Percentiles rank a stretch among this genome's conserved stretches.
phyloP scores from a whole-genome alignment of 2,113 vertebrate species.

The Panthera uncia region DNA sequence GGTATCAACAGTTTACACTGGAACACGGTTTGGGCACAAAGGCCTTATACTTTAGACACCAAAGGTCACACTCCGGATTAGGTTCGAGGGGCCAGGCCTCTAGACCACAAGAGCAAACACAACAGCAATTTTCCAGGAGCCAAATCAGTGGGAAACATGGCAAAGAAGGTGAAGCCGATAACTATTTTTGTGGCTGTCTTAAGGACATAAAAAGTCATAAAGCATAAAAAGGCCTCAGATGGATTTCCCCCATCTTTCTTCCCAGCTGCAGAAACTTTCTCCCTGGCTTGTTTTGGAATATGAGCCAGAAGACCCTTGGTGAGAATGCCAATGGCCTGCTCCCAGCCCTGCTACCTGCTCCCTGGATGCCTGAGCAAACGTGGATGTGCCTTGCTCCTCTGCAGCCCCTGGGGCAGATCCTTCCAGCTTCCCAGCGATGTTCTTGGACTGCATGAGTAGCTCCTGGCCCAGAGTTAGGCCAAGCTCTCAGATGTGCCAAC shows the following conservation, averaged over 20 bases:
- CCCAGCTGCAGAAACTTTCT: constrained; percentile 41
- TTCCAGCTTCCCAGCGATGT: constrained; percentile 43
- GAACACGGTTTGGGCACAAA: background rate
- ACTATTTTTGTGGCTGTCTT: constrained; percentile 61
- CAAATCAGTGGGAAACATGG: constrained; percentile 71
- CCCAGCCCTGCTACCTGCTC: constrained; percentile 12
- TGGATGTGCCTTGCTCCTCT: background rate
- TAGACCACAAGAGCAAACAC: constrained; percentile 64
- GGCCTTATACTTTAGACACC: background rate
- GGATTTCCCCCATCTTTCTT: constrained; percentile 26
- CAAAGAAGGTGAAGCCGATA: constrained; percentile 68
- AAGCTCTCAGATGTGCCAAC: constrained; percentile 48
- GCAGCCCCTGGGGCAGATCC: background rate
- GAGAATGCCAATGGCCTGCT: background rate
- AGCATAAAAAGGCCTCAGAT: constrained; percentile 18
- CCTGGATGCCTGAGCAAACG: constrained; percentile 38
- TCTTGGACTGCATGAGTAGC: constrained; percentile 47
- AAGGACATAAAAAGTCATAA: constrained; percentile 30
- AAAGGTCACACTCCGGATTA: constrained; percentile 57
- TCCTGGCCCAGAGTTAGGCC: constrained; percentile 49
- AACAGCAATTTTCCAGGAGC: constrained; percentile 64
- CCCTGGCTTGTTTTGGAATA: background rate
- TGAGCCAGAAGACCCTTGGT: constrained; percentile 52
- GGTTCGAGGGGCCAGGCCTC: background rate
- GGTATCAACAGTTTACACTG: constrained; percentile 1